Base-by-base conservation (phyloP, 2,888 invertebrate genomes). In the Masnerella sp. region DNA sequence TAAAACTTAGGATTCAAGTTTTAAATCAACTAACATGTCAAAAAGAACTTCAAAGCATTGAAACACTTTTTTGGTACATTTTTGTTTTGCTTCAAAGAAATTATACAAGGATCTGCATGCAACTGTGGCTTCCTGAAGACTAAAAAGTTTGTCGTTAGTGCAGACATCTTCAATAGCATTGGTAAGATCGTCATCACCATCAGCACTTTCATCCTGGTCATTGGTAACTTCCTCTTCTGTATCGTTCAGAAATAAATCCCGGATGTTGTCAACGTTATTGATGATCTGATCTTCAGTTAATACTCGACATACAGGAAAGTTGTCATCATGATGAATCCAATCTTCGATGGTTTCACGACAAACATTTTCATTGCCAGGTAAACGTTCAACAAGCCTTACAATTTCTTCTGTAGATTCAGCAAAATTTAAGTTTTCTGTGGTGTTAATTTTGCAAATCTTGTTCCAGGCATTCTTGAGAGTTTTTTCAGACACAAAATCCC, bases 401-500 rank as follows among this genome's bases (percentile, higher is more conserved):
- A 51, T 34, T 20, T 34, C 51, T 2, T 51, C 12, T 8, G 15
- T 45, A 25, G 45, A 45, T 28, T 28, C 25, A 28, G 2, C 11
- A 28, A 28, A 15, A 40, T 40, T 40, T 17, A 3, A 40, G 45
- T 5, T 28, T 8, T 34, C 15, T 17, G 17, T 34, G 15, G 4
- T 17, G 12, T n/a, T 15, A 25, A 20, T n/a, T 30, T 17, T 9
- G 1, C 47, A 8, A 18, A 78, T 34, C 45, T 78, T 77, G 36
- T 74, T 76, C 78, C 80, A 79, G 7, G 75, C 77, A 15, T 69
- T 71, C 32, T 45, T 56, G 9, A 80, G 32, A 17, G 69, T 74
- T 11, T 18, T 18, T 22, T 59, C 40, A 22, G 61, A 42, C 5
- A 80, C 52, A 25, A 47, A 40, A 20, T 76, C 43, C 79, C 77